These are phyloP conservation scores for Merluccius polli DNA, from an alignment of 2,797 vertebrate species.

Conservation along the genomic window DNA sequence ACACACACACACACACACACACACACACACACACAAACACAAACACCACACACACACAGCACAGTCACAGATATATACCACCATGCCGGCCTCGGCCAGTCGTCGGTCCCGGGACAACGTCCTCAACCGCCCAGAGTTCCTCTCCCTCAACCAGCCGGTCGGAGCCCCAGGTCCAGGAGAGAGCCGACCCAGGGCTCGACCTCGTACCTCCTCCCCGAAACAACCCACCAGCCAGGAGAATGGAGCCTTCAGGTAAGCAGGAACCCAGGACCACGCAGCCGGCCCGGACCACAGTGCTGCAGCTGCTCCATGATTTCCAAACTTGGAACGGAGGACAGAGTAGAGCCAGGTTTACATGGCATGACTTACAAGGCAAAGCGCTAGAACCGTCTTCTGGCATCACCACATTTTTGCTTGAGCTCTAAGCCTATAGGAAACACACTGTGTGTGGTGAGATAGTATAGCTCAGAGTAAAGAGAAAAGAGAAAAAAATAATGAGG, in stretches of 20 bases:
- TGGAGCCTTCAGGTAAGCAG: not conserved
- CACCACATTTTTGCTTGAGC: not conserved
- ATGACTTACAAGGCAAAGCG: not conserved
- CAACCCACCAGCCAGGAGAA: not conserved
- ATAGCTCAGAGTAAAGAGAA: not conserved
- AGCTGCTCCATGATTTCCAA: not conserved
- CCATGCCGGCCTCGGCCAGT: slow-evolving; percentile 82
- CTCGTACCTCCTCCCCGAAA: not conserved
- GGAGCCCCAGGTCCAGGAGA: slow-evolving; percentile 29
- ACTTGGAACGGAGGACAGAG: not conserved
- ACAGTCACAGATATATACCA: too few species aligned
- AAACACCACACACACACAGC: too few species aligned
- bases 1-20: slow-evolving; percentile 16
- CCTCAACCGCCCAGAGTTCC: slow-evolving; percentile 86
- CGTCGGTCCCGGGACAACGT: slow-evolving; percentile 78
- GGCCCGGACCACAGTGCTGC: not conserved
- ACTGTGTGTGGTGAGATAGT: too few species aligned
- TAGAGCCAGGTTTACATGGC: not conserved
- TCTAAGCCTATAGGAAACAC: too few species aligned
- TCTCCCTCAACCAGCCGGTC: slow-evolving; percentile 84
- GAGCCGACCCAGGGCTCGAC: slow-evolving; percentile 16
- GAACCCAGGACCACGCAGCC: not conserved
- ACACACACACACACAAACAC: too few species aligned
- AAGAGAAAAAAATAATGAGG: not conserved
- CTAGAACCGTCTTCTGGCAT: not conserved